Conservation (phyloP, 2,797 vertebrate species). For the Simalia tracyae region DNA sequence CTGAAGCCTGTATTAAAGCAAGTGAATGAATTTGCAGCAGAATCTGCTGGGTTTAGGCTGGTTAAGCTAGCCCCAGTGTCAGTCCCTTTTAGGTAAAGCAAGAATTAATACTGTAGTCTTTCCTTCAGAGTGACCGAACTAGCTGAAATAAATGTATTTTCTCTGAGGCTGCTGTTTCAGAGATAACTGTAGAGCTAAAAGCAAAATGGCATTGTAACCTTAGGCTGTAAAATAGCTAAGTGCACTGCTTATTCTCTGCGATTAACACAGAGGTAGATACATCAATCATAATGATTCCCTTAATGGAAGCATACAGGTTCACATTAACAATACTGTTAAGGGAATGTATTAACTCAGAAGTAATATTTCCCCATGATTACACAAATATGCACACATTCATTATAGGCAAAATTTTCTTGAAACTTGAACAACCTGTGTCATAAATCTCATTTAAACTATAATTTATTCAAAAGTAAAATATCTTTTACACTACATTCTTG, state of each 20-base stretch:
- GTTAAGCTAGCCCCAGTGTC: background rate
- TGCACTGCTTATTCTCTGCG: background rate
- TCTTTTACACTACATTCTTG: background rate
- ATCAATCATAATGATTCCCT: conserved; percentile 5
- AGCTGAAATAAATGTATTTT: conserved; percentile 16
- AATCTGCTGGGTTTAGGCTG: background rate
- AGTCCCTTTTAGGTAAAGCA: background rate
- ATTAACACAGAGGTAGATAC: background rate
- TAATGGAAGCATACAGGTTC: background rate
- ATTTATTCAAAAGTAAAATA: background rate
- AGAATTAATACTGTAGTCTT: background rate
- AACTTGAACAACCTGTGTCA: background rate
- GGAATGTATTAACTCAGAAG: background rate
- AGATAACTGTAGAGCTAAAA: background rate
- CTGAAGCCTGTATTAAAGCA: background rate
- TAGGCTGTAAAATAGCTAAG: background rate
- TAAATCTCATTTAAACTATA: background rate
- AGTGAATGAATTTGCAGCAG: background rate
- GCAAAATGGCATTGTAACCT: background rate
- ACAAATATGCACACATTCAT: background rate
- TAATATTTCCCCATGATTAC: conserved; percentile 1
- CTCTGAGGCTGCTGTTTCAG: background rate
- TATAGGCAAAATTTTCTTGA: background rate
- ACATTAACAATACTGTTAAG: background rate
- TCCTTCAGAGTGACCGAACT: background rate